Evolutionary conservation across 2,888 invertebrate genomes (phyloP), one percentile per base, ranked within the genome.

Genomic region (Pegoplata infirma): DNA sequence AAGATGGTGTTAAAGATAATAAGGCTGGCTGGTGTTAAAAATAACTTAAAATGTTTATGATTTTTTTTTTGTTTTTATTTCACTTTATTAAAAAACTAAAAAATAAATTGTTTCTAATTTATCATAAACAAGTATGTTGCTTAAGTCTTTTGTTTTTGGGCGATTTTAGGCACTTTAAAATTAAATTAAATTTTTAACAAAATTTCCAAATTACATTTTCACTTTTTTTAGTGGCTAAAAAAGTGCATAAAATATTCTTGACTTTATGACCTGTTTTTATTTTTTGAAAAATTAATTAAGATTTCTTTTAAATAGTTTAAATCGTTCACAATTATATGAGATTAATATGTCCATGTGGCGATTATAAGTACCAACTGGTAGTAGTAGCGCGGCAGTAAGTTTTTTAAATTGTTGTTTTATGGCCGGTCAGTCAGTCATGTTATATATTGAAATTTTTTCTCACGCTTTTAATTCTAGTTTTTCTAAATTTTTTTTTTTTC

Each of bases 121-220:
- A 19, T 14, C n/a, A n/a, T n/a, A 16, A 17, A n/a, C 19, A 25
- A 16, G 64, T 32, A 6, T 58, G 58, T 12, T 16, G 19, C 58
- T 73, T 58, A 73, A 73, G 64, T 73, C 73, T 66, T 66, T 59
- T 44, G 66, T 58, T 32, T 32, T 73, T 66, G 32, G 19, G n/a
- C n/a, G n/a, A n/a, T 16, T 10, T 19, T 23, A 49, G 7, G 49
- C 12, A 10, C 4, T 16, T n/a, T 67, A 32, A 36, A 56, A 23
- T 8, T 1, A 44, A 21, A 46, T 44, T 21, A 44, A 61, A 21
- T 19, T 19, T 12, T n/a, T n/a, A n/a, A n/a, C n/a, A n/a, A n/a
- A n/a, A n/a, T n/a, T n/a, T n/a, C n/a, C n/a, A n/a, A 51, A 19
- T 14, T 55, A n/a, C 0, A 32, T 51, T 58, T 58, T 66, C 58